Evolutionary conservation across 1,140 invertebrate genomes (phyloP).

Genomic region (Hypsibius dujardini): DNA sequence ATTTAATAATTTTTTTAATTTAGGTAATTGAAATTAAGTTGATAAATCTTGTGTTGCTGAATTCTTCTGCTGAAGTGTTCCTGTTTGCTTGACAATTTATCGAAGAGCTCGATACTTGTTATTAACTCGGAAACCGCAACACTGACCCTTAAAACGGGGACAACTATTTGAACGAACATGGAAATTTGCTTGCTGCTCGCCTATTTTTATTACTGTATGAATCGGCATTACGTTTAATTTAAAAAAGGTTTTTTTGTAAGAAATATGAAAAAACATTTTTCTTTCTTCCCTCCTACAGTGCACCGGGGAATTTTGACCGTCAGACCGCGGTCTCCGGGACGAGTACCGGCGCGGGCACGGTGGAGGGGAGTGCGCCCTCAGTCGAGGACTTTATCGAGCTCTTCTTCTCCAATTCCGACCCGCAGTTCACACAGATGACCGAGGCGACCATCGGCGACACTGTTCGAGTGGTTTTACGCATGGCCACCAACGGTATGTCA

Average conservation of each 20-base stretch:
- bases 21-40: not conserved
- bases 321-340: not conserved
- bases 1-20: not conserved
- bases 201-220: no score
- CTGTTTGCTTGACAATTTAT: no score
- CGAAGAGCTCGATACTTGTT: no score
- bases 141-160: no score
- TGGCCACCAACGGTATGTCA: constrained; percentile 13
- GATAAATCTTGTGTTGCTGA: not conserved
- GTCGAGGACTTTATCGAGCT: constrained; percentile 16
- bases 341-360: constrained; percentile 11
- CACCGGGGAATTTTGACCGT: constrained; percentile 12
- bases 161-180: no score
- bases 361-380: constrained; percentile 12
- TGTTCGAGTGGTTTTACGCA: constrained; percentile 6
- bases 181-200: no score
- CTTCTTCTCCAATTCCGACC: constrained; percentile 13
- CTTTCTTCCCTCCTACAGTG: not conserved
- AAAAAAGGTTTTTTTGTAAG: no score
- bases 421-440: constrained; percentile 10
- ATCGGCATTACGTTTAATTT: no score
- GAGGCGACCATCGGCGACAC: constrained; percentile 15
- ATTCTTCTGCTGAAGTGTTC: no score
- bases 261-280: no score
- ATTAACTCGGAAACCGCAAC: no score